Evolutionary conservation across 2,888 invertebrate species (phyloP).

Genomic region (Papilio protenor): DNA sequence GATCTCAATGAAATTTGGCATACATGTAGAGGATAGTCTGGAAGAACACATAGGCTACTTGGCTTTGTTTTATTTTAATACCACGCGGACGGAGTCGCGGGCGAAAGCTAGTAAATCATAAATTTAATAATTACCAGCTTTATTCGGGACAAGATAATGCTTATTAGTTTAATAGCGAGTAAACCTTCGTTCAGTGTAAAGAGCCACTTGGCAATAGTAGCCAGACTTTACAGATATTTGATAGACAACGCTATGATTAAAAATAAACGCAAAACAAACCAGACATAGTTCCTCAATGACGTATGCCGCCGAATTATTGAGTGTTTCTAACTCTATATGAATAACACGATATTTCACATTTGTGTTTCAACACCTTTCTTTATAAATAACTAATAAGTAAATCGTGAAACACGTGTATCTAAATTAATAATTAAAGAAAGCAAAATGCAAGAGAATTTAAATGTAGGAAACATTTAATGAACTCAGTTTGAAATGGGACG

Average conservation of each 20-base stretch:
- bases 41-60: no score
- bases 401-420: background rate
- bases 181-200: background rate
- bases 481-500: background rate
- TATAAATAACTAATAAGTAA: background rate
- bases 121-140: no score
- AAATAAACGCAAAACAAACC: conserved; percentile 28
- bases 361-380: background rate
- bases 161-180: background rate
- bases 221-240: conserved; percentile 21
- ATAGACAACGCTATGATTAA: conserved; percentile 17
- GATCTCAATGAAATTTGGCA: no score
- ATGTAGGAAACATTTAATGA: background rate
- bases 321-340: background rate
- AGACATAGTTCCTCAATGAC: conserved; percentile 21
- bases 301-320: conserved; percentile 3
- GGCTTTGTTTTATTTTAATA: no score
- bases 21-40: no score
- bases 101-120: no score
- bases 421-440: background rate
- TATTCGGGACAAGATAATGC: no score
- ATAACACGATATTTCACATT: background rate
- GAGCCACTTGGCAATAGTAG: background rate
- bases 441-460: no score
- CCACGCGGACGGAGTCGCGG: no score